phyloP scores from a whole-genome alignment of 2,113 vertebrate species.

The Ptilorrhoa leucosticta region DNA sequence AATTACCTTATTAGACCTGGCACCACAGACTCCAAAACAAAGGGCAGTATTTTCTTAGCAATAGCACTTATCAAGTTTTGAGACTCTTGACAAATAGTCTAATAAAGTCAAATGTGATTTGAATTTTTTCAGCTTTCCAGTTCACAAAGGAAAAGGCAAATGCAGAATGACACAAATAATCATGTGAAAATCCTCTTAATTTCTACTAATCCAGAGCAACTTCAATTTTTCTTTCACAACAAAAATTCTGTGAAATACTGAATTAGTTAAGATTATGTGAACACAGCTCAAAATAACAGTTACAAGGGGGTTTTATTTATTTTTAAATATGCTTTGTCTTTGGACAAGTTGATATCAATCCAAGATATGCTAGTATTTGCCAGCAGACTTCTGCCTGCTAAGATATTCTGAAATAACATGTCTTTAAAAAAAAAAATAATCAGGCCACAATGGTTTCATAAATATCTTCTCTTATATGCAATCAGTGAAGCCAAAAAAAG shows the following conservation, averaged over 20 bases:
- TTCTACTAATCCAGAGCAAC: neutral
- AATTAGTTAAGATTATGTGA: neutral
- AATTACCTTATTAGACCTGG: neutral
- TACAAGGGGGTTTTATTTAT: neutral
- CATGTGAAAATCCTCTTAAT: neutral
- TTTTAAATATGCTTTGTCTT: neutral
- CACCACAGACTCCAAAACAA: neutral
- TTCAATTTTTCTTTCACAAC: neutral
- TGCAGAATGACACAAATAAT: neutral
- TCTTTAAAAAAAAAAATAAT: neutral
- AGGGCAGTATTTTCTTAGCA: neutral
- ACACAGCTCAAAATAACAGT: neutral
- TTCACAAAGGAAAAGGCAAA: neutral
- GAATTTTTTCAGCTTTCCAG: neutral
- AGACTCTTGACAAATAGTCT: neutral
- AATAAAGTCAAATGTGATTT: neutral
- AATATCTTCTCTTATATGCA: neutral
- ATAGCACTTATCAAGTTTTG: neutral
- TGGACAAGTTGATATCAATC: neutral
- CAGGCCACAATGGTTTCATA: neutral
- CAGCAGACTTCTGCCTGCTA: neutral
- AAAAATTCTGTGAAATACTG: neutral
- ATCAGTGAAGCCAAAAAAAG: neutral
- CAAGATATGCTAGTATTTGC: neutral
- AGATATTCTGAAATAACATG: neutral